Conservation (phyloP, 2,888 invertebrate species). For the Athrips mouffetella region DNA sequence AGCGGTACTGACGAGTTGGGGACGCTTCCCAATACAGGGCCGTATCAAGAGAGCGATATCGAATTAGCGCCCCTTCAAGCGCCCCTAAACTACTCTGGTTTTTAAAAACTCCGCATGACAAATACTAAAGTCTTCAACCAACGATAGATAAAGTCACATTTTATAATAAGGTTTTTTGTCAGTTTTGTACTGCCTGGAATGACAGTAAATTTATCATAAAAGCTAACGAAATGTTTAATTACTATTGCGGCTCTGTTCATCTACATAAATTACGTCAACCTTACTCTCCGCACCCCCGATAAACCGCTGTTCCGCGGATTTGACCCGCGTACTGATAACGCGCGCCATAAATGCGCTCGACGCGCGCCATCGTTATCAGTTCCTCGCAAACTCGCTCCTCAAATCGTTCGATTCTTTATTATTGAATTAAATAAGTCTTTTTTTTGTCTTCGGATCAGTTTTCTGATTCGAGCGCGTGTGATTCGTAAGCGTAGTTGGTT, state of each 20-base stretch:
- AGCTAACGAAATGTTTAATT: too few species aligned
- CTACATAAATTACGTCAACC: slow-evolving; percentile 2
- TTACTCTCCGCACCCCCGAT: slow-evolving; percentile 8
- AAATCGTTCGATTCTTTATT: slow-evolving; percentile 21
- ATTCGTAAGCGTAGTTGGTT: slow-evolving; percentile 27
- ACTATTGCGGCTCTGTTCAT: not conserved
- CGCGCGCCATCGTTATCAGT: slow-evolving; percentile 46
- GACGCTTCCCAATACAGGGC: slow-evolving; percentile 10
- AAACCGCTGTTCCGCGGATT: slow-evolving; percentile 25
- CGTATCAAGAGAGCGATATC: too few species aligned
- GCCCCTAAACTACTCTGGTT: not conserved
- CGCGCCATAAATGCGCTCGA: slow-evolving; percentile 47
- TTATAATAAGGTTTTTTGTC: too few species aligned
- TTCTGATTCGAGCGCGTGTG: slow-evolving; percentile 36
- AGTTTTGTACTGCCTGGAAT: too few species aligned
- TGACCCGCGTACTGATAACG: slow-evolving; percentile 46
- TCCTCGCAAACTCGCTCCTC: slow-evolving; percentile 37
- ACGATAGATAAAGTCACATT: too few species aligned
- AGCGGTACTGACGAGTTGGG: slow-evolving; percentile 35
- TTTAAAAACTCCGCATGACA: not conserved
- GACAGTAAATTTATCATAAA: too few species aligned
- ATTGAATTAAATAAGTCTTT: not conserved
- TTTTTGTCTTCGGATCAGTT: slow-evolving; percentile 34
- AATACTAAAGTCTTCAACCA: not conserved
- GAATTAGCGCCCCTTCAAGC: not conserved